phyloP scores from a whole-genome alignment of 2,888 invertebrate genomes.

The Lochmaea capreae region DNA sequence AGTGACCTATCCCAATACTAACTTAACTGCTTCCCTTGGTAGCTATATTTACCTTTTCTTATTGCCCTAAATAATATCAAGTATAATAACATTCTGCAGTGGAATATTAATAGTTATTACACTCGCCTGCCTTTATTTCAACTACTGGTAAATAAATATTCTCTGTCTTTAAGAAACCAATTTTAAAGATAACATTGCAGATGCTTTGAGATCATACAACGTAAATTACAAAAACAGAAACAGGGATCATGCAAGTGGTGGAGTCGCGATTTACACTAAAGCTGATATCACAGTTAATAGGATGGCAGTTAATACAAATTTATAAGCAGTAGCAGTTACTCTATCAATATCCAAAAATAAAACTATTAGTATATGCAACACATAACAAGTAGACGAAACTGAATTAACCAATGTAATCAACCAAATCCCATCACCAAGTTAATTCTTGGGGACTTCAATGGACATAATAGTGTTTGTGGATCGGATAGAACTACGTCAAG shows the following conservation, averaged over 20 bases:
- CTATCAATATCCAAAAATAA: no score
- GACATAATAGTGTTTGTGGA: slow-evolving; percentile 21
- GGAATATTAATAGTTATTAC: no score
- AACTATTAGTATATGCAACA: slow-evolving; percentile 14
- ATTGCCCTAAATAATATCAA: no score
- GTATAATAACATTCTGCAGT: no score
- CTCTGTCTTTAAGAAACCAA: background rate
- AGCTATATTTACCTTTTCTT: no score
- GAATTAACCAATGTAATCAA: slow-evolving; percentile 11
- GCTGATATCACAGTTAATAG: no score
- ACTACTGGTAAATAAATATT: background rate
- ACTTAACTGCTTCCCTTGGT: no score
- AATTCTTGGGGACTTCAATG: slow-evolving; percentile 20
- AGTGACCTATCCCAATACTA: no score
- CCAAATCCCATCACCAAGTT: slow-evolving; percentile 17
- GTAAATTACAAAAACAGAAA: slow-evolving; percentile 6
- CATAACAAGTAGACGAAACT: slow-evolving; percentile 23
- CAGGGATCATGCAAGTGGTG: slow-evolving; percentile 6
- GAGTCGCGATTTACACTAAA: no score
- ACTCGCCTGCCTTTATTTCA: no score
- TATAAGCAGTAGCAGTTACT: no score
- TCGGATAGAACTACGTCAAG: slow-evolving; percentile 23
- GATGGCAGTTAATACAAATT: no score
- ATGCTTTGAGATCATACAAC: background rate
- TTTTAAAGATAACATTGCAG: background rate